These are phyloP conservation scores for Imbricaverruca yamaguchii DNA, from an alignment of 2,888 invertebrate species.

Conservation along the genomic window DNA sequence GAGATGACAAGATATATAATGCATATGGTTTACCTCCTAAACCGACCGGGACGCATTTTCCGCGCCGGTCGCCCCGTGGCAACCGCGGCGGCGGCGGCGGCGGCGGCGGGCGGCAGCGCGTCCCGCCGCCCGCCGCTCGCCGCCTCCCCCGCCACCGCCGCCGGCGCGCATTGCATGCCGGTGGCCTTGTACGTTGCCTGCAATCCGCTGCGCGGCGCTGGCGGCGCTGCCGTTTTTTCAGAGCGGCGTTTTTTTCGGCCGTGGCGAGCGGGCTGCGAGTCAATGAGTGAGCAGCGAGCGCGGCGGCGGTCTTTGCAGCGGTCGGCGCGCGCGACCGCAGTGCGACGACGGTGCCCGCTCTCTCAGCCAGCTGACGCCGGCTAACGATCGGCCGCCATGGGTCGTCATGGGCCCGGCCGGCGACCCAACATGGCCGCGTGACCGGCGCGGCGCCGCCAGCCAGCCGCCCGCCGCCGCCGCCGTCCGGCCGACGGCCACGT, in stretches of 20 bases:
- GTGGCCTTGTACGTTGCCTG: constrained; percentile 5
- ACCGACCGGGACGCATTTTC: not conserved
- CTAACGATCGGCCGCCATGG: too few relatives aligned
- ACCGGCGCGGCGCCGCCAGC: not conserved
- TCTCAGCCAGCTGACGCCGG: not conserved
- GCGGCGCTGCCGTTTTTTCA: not conserved
- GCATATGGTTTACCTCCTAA: too few relatives aligned
- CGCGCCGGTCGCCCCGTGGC: not conserved
- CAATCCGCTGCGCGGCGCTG: constrained; percentile 13
- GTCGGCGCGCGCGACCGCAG: not conserved
- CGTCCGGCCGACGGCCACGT: too few relatives aligned
- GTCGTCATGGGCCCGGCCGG: not conserved
- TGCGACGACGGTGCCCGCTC: not conserved
- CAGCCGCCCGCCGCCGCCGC: not conserved
- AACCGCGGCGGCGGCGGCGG: not conserved
- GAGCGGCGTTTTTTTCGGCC: not conserved
- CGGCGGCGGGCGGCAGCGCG: not conserved
- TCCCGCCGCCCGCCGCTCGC: not conserved
- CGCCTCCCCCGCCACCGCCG: constrained; percentile 4
- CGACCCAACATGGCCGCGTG: constrained; percentile 1
- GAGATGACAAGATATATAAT: too few relatives aligned
- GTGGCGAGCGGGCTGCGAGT: not conserved
- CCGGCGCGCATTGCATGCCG: constrained; percentile 16
- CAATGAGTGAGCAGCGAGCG: not conserved
- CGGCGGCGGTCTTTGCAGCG: not conserved